A percentile compares a stretch with the other conserved stretches of the same genome.
phyloP scores from a whole-genome alignment of 2,797 vertebrate genomes.

The Dallia pectoralis region DNA sequence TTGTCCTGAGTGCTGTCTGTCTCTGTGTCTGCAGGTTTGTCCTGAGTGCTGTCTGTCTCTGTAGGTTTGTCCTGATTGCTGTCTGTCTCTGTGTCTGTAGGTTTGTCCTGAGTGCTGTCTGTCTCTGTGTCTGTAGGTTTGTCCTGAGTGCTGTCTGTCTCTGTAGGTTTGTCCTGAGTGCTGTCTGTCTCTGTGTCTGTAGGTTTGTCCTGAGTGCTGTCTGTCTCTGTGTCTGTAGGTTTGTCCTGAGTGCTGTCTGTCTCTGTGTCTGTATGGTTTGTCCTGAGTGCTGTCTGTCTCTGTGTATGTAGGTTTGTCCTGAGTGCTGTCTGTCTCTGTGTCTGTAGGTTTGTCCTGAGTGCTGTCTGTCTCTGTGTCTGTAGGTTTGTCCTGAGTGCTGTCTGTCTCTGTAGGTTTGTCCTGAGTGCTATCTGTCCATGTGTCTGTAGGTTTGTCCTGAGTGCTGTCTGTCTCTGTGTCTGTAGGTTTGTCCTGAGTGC shows the following conservation, averaged over 20 bases:
- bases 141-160: not conserved
- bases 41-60: not conserved
- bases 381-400: not conserved
- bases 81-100: not conserved
- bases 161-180: not conserved
- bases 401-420: not conserved
- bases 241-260: not conserved
- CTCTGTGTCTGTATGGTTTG: not conserved
- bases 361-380: not conserved
- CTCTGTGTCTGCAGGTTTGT: not conserved
- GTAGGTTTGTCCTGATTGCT: not conserved
- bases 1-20: not conserved
- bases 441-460: not conserved
- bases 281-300: not conserved
- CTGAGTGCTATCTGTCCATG: not conserved
- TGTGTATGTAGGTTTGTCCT: not conserved
- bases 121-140: not conserved
- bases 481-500: not conserved
- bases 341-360: not conserved
- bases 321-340: not conserved
- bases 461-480: not conserved
- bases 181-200: not conserved
- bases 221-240: not conserved
- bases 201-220: constrained; percentile 2
- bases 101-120: not conserved